Percentiles rank a stretch among this genome's conserved stretches.
phyloP scores from a whole-genome alignment of 2,113 vertebrate genomes.

The Macquaria australasica region DNA sequence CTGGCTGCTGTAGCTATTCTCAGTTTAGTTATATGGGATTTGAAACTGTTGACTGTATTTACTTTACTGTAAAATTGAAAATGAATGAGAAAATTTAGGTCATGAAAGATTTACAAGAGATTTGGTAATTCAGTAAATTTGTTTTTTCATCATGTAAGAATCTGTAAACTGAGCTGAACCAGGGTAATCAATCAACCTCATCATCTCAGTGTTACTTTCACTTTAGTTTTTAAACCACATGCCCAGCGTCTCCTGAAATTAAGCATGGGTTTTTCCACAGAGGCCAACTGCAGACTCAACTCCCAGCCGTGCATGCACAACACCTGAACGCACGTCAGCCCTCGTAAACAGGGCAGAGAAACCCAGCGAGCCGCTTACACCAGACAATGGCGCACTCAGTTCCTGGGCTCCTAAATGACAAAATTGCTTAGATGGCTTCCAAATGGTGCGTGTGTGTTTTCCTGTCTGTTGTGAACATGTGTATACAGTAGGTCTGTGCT shows the following conservation, averaged over 20 bases:
- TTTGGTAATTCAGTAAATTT: neutral
- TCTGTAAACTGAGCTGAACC: neutral
- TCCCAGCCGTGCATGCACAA: neutral
- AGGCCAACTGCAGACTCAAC: neutral
- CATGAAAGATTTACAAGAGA: neutral
- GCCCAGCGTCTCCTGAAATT: neutral
- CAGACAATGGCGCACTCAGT: slow-evolving; percentile 58
- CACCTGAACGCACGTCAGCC: slow-evolving; percentile 33
- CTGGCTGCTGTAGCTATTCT: neutral
- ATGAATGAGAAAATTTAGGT: neutral
- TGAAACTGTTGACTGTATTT: neutral
- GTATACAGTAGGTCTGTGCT: slow-evolving; percentile 22
- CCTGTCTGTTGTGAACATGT: slow-evolving; percentile 26
- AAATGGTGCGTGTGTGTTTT: slow-evolving; percentile 36
- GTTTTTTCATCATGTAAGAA: neutral
- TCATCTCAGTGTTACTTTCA: neutral
- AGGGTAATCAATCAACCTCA: neutral
- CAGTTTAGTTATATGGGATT: neutral
- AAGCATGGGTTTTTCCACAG: slow-evolving; percentile 38
- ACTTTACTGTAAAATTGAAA: neutral
- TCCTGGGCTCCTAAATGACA: slow-evolving; percentile 34
- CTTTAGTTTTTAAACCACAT: slow-evolving; percentile 11
- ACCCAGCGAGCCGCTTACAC: slow-evolving; percentile 5
- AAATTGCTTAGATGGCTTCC: slow-evolving; percentile 55
- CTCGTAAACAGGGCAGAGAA: slow-evolving; percentile 35